Evolutionary conservation across 1,140 invertebrate species (phyloP).

Genomic region (Micrasema minimum): DNA sequence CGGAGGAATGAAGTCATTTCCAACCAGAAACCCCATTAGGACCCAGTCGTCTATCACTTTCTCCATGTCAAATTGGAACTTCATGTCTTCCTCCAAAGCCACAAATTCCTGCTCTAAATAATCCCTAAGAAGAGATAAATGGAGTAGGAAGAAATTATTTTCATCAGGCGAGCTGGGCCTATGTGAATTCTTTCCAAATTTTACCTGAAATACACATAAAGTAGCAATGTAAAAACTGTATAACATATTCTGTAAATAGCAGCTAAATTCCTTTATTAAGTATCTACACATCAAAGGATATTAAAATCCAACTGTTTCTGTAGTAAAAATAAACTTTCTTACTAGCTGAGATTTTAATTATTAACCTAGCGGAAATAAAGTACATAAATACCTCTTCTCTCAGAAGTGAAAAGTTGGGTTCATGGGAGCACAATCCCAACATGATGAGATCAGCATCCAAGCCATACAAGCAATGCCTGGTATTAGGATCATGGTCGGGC

Average conservation of each 20-base stretch:
- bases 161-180: conserved; percentile 80
- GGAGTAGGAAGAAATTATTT: conserved; percentile 92
- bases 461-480: conserved; percentile 94
- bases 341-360: too few relatives aligned
- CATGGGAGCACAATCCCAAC: conserved; percentile 92
- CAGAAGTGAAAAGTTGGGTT: conserved; percentile 92
- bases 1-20: conserved; percentile 97
- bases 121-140: conserved; percentile 90
- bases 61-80: conserved; percentile 84
- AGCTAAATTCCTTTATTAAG: too few relatives aligned
- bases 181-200: conserved; percentile 75
- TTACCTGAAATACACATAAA: conserved; percentile 66
- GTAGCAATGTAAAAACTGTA: background rate
- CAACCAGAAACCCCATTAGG: conserved; percentile 94
- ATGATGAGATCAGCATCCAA: conserved; percentile 97
- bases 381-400: conserved; percentile 82
- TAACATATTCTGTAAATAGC: too few relatives aligned
- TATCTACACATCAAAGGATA: too few relatives aligned
- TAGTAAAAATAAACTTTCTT: too few relatives aligned
- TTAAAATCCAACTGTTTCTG: too few relatives aligned
- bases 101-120: conserved; percentile 95
- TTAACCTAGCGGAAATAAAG: too few relatives aligned
- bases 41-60: conserved; percentile 83
- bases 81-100: conserved; percentile 74
- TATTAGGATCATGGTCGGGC: conserved; percentile 87